Evolutionary conservation across 1,140 invertebrate genomes (phyloP), one percentile per base, ranked within the genome.

Genomic region (Apis mellifera): DNA sequence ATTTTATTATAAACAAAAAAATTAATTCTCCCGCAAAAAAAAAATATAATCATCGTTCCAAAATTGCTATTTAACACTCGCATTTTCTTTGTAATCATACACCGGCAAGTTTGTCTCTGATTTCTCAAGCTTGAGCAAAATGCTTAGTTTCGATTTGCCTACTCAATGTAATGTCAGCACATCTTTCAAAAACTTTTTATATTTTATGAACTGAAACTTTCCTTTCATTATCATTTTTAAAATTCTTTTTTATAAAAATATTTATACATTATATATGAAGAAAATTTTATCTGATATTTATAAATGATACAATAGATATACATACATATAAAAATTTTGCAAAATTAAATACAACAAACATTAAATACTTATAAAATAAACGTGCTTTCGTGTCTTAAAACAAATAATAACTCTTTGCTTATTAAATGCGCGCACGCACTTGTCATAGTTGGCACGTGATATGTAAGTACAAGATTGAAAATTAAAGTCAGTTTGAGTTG

Each of bases 41-140:
- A 42, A 68, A 83, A 66, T 21, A 62, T 50, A 65, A 68, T 66
- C 12, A 42, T 69, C 26, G 23, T 64, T 17, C 26, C 32, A 55
- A 23, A 55, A 17, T n/a, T 42, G 23, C 57, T 21, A n/a, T 19
- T 7, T 32, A 60, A 81, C 84, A 77, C 78, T 84, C 76, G 66
- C 60, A 17, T 87, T 89, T 89, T 79, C 77, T 81, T 42, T 55
- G 91, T 92, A 92, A 93, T 55, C 74, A 19, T 90, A 93, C 83
- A 91, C 88, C 64, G 73, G 50, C 78, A 74, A 83, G 90, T 85
- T 89, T 89, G 90, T 91, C 86, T 92, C 90, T 70, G 71, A 82
- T 92, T 92, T 91, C 91, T 91, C 76, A 81, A 83, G 85, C 52
- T 59, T 77, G 83, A 88, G 85, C 87, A 81, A 86, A 90, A 87